A percentile compares a stretch with the other conserved stretches of the same genome.
Evolutionary conservation across 2,797 vertebrate genomes (phyloP).

Genomic region (Macroramphosus scolopax): DNA sequence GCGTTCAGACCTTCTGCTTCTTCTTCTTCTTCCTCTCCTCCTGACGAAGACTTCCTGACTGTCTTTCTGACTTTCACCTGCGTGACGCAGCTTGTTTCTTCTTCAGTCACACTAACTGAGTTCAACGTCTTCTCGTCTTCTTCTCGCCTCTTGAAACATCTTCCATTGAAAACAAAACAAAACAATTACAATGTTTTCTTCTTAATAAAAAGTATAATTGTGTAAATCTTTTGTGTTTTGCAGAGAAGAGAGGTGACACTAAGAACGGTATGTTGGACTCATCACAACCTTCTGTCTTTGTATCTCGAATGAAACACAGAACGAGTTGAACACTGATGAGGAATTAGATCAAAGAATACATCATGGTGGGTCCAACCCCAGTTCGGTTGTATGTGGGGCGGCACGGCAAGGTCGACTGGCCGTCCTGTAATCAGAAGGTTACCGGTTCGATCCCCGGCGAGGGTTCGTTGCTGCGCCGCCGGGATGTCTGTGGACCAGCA

Average conservation of each 20-base stretch:
- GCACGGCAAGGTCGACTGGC: no score
- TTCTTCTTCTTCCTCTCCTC: conserved; percentile 3
- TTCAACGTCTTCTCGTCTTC: conserved; percentile 3
- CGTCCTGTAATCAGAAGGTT: no score
- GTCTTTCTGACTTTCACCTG: not conserved
- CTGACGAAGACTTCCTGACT: conserved; percentile 3
- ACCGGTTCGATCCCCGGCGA: no score
- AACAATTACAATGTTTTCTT: conserved; percentile 2
- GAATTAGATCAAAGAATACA: no score
- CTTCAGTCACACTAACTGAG: conserved; percentile 14
- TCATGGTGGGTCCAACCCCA: no score
- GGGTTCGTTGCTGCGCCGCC: no score
- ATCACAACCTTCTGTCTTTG: no score
- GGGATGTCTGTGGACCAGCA: no score
- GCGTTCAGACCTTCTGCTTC: conserved; percentile 4
- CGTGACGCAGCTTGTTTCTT: not conserved
- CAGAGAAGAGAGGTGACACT: conserved; percentile 90
- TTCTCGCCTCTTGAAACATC: conserved; percentile 5
- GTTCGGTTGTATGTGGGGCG: no score
- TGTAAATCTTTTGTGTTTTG: conserved; percentile 72
- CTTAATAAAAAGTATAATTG: conserved; percentile 51
- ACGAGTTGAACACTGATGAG: no score
- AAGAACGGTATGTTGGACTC: conserved; percentile 84
- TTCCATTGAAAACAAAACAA: not conserved
- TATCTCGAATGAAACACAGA: no score